Conservation (phyloP, 2,113 vertebrate genomes). For the Macaca mulatta region DNA sequence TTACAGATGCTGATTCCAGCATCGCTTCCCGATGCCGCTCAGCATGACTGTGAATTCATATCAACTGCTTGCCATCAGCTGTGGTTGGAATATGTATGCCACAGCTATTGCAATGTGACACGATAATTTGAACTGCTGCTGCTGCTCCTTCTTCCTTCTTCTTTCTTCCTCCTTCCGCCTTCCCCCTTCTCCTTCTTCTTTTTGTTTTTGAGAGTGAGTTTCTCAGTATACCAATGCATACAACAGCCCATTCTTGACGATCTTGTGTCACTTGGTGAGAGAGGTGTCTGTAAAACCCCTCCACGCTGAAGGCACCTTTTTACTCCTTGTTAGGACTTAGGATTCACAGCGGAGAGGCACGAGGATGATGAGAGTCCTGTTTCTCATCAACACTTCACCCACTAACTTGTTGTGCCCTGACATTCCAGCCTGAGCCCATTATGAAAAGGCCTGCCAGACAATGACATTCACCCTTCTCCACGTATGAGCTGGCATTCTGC, state of each 20-base stretch:
- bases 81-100: too few relatives aligned
- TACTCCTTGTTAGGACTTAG: background rate
- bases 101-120: rapidly evolving
- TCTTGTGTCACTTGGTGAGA: rapidly evolving
- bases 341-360: rapidly evolving
- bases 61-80: background rate
- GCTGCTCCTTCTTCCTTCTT: too few relatives aligned
- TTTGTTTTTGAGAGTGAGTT: background rate
- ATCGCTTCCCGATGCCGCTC: too few relatives aligned
- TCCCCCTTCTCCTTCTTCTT: too few relatives aligned
- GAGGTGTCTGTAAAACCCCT: background rate
- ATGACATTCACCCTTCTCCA: background rate
- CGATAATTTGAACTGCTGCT: rapidly evolving
- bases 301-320: rapidly evolving
- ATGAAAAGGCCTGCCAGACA: rapidly evolving
- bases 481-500: rapidly evolving
- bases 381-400: background rate
- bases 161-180: too few relatives aligned
- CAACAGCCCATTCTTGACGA: rapidly evolving
- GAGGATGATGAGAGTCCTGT: rapidly evolving
- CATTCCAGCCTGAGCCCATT: rapidly evolving
- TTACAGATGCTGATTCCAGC: background rate
- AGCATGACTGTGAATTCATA: background rate
- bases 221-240: rapidly evolving
- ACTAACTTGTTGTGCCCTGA: rapidly evolving